Evolutionary conservation across 2,888 invertebrate species (phyloP).

Genomic region (Drosophila koepferae): DNA sequence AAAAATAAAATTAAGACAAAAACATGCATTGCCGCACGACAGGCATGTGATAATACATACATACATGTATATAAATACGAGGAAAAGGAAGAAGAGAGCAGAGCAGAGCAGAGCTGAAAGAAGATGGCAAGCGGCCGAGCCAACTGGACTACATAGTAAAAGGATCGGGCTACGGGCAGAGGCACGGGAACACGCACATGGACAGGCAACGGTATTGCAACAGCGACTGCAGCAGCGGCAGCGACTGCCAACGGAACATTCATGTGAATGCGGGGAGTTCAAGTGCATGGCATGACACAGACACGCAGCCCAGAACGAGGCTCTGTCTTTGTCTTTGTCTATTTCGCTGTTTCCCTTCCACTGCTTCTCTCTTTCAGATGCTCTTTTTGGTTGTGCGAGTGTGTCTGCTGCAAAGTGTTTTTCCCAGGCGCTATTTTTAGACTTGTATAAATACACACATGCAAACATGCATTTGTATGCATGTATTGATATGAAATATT

Average conservation of each 20-base stretch:
- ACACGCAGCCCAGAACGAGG: constrained; percentile 36
- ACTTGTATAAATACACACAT: not conserved
- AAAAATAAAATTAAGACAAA: constrained; percentile 17
- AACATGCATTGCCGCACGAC: constrained; percentile 49
- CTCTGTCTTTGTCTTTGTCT: constrained; percentile 4
- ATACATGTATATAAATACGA: not conserved
- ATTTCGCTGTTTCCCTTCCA: constrained; percentile 5
- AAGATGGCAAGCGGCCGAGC: constrained; percentile 11
- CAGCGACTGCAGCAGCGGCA: not conserved
- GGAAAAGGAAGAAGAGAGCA: constrained; percentile 8
- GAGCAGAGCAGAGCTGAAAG: not conserved
- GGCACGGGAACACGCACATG: constrained; percentile 21
- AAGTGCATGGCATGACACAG: constrained; percentile 72
- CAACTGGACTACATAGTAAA: constrained; percentile 23
- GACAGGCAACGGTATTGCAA: constrained; percentile 1
- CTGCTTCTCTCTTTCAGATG: not conserved
- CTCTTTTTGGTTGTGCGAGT: constrained; percentile 17
- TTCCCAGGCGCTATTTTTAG: constrained; percentile 83
- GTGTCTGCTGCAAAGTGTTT: constrained; percentile 73
- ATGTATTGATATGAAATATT: not conserved
- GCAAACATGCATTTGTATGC: not conserved
- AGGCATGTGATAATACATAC: constrained; percentile 51
- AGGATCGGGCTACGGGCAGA: constrained; percentile 15
- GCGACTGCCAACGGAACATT: constrained; percentile 18
- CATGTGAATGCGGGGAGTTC: constrained; percentile 72